These are phyloP conservation scores for Pyrrhia umbra DNA, from an alignment of 2,888 invertebrate genomes.

Conservation along the genomic window DNA sequence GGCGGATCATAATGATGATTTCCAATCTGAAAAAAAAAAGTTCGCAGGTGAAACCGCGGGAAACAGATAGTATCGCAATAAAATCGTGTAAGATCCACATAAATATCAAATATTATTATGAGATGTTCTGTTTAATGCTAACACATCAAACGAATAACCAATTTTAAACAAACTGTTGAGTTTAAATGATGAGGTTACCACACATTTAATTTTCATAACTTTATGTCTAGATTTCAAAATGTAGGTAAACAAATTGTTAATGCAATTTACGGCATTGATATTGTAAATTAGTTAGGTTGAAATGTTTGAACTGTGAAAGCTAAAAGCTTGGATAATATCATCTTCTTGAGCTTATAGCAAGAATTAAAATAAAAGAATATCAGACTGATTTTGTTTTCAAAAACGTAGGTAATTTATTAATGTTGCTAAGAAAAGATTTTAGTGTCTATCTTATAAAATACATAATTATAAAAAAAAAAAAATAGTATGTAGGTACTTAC, in stretches of 20 bases:
- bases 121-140: constrained; percentile 37
- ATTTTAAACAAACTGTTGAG: constrained; percentile 25
- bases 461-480: too few species aligned
- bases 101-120: constrained; percentile 28
- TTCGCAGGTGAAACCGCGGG: too few species aligned
- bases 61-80: too few species aligned
- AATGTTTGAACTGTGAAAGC: background rate
- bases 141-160: background rate
- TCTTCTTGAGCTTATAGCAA: too few species aligned
- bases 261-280: background rate
- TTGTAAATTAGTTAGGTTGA: background rate
- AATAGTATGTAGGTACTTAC: too few species aligned
- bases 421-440: too few species aligned
- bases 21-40: too few species aligned
- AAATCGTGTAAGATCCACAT: constrained; percentile 3
- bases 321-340: background rate
- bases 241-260: background rate
- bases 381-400: too few species aligned
- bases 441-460: too few species aligned
- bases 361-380: too few species aligned
- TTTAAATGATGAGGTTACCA: constrained; percentile 19
- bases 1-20: too few species aligned
- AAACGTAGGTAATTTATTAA: too few species aligned
- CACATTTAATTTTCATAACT: background rate
- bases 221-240: constrained; percentile 18